Evolutionary conservation across 2,113 vertebrate genomes (phyloP).

Genomic region (Aegypius monachus): DNA sequence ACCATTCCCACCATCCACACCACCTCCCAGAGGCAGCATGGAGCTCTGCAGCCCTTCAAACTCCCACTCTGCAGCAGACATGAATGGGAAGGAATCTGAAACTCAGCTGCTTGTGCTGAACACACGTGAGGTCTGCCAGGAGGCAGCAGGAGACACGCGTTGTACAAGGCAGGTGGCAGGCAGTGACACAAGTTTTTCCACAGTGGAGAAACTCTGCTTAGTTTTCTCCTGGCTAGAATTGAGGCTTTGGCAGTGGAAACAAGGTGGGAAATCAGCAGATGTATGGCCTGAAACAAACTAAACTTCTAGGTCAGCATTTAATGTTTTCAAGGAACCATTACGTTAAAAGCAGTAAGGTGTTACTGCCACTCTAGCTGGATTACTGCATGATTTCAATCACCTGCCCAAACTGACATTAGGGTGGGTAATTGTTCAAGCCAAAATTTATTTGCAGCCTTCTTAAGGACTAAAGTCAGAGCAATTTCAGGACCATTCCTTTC

Average conservation of each 20-base stretch:
- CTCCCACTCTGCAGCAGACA: background rate
- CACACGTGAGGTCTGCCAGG: conserved; percentile 8
- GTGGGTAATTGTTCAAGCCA: background rate
- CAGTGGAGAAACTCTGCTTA: background rate
- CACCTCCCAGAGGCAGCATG: background rate
- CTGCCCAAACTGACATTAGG: background rate
- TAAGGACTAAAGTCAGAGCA: background rate
- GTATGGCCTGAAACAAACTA: background rate
- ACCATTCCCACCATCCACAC: background rate
- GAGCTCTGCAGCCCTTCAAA: background rate
- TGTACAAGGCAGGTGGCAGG: background rate
- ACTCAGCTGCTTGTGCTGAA: background rate
- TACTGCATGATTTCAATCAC: background rate
- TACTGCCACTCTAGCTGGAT: background rate
- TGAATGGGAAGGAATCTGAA: background rate
- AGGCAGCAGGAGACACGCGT: background rate
- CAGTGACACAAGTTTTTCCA: background rate
- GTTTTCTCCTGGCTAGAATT: conserved; percentile 15
- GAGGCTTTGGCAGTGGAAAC: background rate
- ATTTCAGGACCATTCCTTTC: background rate
- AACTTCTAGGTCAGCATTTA: background rate
- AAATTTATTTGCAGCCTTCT: background rate
- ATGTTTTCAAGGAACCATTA: background rate
- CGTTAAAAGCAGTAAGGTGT: background rate
- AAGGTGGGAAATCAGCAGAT: background rate